Base-by-base conservation (phyloP, 2,113 vertebrate genomes). In the Mustela nigripes region DNA sequence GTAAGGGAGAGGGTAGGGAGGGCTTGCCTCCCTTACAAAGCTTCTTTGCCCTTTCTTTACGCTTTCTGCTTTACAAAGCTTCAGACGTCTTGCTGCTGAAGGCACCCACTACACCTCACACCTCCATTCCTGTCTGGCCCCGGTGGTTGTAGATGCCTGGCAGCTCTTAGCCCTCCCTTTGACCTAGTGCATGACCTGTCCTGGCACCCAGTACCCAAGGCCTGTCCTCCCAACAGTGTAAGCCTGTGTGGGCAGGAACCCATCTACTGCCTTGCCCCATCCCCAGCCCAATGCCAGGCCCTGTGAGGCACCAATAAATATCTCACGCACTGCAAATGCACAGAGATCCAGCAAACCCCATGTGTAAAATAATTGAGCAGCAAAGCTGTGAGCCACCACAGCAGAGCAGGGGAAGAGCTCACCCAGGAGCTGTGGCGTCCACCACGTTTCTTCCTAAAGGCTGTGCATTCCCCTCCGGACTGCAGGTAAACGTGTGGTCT, bases 191-290 rank as follows among this genome's bases (percentile, higher is more conserved):
- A 16, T 18, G 48, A 18, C 58, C 56, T 56, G 56, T 15, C 33
- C 62, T 50, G 18, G 26, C 4, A 73, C 18, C 39, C 5, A n/a
- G 14, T 1, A 4, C 18, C 19, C 1, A 3, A 69, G 28, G 65
- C 69, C 60, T 15, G 1, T 67, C 12, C 5, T 33, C 56, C 48
- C 53, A 10, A 6, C 42, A 45, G 62, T 50, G 6, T 3, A 84
- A 62, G 76, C 1, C 16, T n/a, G 4, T 0, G 0, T n/a, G 11
- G 7, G 21, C 48, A 56, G 63, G 39, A 56, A 22, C n/a, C 65
- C 21, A 36, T 26, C 39, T 24, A 3, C 4, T 2, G 0, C 50
- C 56, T 50, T 36, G 9, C 19, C n/a, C 56, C 15, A 21, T 63
- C n/a, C 58, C 9, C 60, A 80, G 60, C 69, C 53, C 48, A 45